Evolutionary conservation across 2,888 invertebrate genomes (phyloP), one percentile per base, ranked within the genome.

Genomic region (Endomychus coccineus): DNA sequence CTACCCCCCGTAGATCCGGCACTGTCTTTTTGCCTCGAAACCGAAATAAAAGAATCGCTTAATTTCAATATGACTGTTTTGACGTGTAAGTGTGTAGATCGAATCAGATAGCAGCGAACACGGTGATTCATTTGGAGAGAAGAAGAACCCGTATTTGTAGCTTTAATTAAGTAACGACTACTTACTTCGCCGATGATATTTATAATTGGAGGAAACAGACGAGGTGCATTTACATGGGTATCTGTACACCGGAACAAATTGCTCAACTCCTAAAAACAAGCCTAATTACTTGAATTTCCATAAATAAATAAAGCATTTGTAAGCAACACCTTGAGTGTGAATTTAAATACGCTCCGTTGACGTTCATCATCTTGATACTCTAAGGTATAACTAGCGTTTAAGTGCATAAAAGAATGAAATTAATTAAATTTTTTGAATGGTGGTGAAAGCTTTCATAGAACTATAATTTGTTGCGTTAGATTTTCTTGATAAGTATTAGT

Each of bases 211-310:
- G 50, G 49, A 51, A 50, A 48, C 45, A 40, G 19, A 28, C 38
- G 33, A 22, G 16, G 36, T 31, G 40, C 44, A 47, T 49, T 51
- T 52, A 49, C 49, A 50, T 52, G 53, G 44, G 40, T 43, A 50
- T 47, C 46, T 51, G 39, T 44, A 40, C 47, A 43, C 46, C 51
- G 54, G 48, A 55, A 55, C 57, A 54, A 57, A 56, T 56, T 48
- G 51, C 36, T 30, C 35, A 39, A 48, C 35, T 49, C 48, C 48
- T 45, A 50, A 46, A 49, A 54, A 51, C 50, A 51, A 49, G 14
- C 30, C 34, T 48, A 46, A 45, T 45, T 45, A 46, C 30, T 37
- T 33, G 39, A 34, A 54, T 54, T 51, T 49, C 46, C 54, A 54
- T 54, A 54, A 54, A 54, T 54, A 53, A 53, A 53, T 52, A 47